Base-by-base conservation (phyloP, 1,140 invertebrate species). In the Leptinotarsa lineolata region DNA sequence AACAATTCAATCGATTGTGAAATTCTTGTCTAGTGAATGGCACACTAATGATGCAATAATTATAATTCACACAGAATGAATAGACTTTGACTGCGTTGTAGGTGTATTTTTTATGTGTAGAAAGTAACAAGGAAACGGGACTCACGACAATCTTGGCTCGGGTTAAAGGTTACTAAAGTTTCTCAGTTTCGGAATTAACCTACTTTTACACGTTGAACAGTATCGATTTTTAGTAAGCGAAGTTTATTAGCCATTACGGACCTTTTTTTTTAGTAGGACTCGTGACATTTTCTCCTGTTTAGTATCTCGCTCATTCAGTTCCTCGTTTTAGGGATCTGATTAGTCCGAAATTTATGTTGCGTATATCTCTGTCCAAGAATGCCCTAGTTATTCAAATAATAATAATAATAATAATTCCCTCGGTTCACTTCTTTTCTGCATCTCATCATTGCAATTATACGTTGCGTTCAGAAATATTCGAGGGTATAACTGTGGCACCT, bases 121-220 rank as follows among this genome's bases (percentile, higher is more conserved):
- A 54, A 54, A 54, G 48, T 54, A 16, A 54, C 48, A 54, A 54
- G 48, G 48, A 54, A 54, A 54, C 48, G 48, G 48, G 48, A 54
- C 48, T 54, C 48, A 54, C 48, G 48, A 54, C 48, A 54, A 18
- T 54, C 48, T 54, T 18, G 15, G 48, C 48, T 15, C 16, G 48
- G 48, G 48, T 54, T 54, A 54, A 54, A 54, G 48, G 48, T 54
- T 54, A 54, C 48, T 54, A 54, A 54, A 54, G 48, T 54, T 54
- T 54, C 48, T 54, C 15, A 54, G 48, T 54, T 54, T 54, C 48
- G 48, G 48, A 54, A 54, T 54, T 54, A 54, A 54, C 48, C 48
- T 54, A 54, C 48, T 54, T 54, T 54, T 54, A 18, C 48, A n/a
- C 48, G 15, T 18, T 54, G n/a, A 54, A 54, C 48, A 18, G 15